Base-by-base conservation (phyloP, 92 coral and sea anemone genomes). In the Ricordea florida region DNA sequence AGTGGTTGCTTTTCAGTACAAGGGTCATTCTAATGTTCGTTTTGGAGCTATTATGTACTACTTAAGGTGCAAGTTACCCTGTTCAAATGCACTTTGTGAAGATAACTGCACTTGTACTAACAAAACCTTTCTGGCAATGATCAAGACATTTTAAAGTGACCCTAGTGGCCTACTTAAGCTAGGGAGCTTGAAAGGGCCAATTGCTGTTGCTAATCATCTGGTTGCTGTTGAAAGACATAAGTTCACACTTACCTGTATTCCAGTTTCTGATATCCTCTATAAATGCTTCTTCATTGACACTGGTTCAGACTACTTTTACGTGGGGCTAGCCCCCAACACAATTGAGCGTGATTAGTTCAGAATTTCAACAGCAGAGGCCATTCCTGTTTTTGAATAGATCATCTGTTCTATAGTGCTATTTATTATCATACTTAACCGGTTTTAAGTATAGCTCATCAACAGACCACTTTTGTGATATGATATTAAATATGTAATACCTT, bases 141-240 rank as follows among this genome's bases (percentile, higher is more conserved):
- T 55, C 33, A 55, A 20, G 62, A 55, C 7, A 55, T 55, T 55
- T 55, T 27, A 46, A 46, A 55, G 62, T 55, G 62, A 55, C 33
- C 34, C 62, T 55, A 13, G 62, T 18, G n/a, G 34, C 37, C 37
- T 55, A 9, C 62, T 55, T 55, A 55, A 3, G 62, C 27, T 34
- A 25, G 15, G 34, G 32, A 55, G 62, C 62, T 30, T 55, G 37
- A 55, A 55, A 30, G 62, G 62, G 34, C 62, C 62, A 25, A 22
- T 6, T 16, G 62, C 62, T 46, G 52, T 46, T 7, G 26, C 52
- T 3, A 41, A 10, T 46, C 52, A 46, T 46, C 23, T 46, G 52
- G 52, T 46, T 46, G 52, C 16, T 3, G 47, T 46, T 46, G 22
- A 10, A 5, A 46, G 23, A 46, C 22, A 46, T 46, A 46, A 46